Evolutionary conservation across 2,888 invertebrate genomes (phyloP), one percentile per base, ranked within the genome.

Genomic region (Branchellion lobata): DNA sequence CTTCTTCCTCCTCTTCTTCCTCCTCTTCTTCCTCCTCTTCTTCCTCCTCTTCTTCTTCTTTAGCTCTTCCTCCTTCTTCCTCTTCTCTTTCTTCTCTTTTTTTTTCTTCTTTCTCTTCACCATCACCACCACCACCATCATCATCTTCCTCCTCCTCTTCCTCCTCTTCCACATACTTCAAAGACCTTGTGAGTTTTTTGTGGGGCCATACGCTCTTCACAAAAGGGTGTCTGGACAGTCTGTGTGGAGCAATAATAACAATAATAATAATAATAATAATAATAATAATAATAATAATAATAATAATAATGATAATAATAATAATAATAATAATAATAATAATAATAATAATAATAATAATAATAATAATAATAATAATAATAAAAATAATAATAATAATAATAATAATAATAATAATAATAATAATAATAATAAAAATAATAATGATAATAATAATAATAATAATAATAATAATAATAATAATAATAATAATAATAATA

Each of bases 141-240:
- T 36, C 33, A 61, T 65, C 57, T 11, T 31, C 36, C 11, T 57
- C 33, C 51, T 68, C 36, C 31, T 69, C 34, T n/a, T 74, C 76
- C 29, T 18, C n/a, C 51, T 21, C 27, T 18, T 57, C 33, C 2
- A 83, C 71, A 80, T 82, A 85, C 79, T 86, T 86, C 8, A 87
- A 84, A 2, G 86, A 82, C 31, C 86, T 81, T 0, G 85, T 85
- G 40, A 87, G 85, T 80, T 84, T 84, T 68, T 84, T 84, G 81
- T 87, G 86, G 27, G 86, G 85, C 3, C 85, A 85, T 8, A 87
- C 85, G 68, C 84, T 78, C 80, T 85, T 86, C 69, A 87, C 83
- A 33, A 85, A 81, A 14, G 86, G 87, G 77, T 87, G 87, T 68
- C 83, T 83, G 14, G 31, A 5, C 31, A 47, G 31, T 31, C 24